Percentiles rank a stretch among this genome's conserved stretches.
These are phyloP conservation scores for Dolichallabes microphthalmus DNA, from an alignment of 2,113 vertebrate species.

Conservation along the genomic window DNA sequence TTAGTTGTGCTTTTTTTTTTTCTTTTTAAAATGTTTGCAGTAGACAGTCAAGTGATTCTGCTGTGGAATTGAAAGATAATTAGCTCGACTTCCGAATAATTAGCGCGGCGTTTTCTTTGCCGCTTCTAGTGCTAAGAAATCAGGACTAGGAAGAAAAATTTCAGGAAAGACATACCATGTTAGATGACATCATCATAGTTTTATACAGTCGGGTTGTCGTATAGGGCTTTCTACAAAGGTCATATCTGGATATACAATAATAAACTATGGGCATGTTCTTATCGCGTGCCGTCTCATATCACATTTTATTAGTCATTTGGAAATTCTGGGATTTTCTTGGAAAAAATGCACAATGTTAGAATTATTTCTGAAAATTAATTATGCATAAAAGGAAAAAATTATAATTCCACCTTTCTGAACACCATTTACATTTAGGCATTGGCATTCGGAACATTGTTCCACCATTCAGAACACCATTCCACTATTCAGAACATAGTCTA, in stretches of 20 bases:
- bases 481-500: neutral
- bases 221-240: too few relatives aligned
- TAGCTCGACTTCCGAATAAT: neutral
- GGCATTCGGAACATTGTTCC: too few relatives aligned
- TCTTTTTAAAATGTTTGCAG: slow-evolving; percentile 22
- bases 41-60: neutral
- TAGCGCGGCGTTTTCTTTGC: neutral
- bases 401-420: neutral
- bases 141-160: neutral
- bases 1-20: neutral
- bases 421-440: too few relatives aligned
- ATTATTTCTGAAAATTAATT: neutral
- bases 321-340: neutral
- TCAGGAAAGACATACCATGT: neutral
- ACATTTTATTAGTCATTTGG: neutral
- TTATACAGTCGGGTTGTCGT: neutral
- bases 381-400: neutral
- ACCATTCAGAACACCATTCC: neutral
- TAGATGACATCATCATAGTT: neutral
- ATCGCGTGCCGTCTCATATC: too few relatives aligned
- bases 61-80: neutral
- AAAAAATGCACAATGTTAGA: neutral
- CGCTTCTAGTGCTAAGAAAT: neutral
- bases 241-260: neutral
- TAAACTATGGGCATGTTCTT: neutral